These are phyloP conservation scores for Pseudomyrmex flavicornis DNA, from an alignment of 1,140 invertebrate species.

Conservation along the genomic window DNA sequence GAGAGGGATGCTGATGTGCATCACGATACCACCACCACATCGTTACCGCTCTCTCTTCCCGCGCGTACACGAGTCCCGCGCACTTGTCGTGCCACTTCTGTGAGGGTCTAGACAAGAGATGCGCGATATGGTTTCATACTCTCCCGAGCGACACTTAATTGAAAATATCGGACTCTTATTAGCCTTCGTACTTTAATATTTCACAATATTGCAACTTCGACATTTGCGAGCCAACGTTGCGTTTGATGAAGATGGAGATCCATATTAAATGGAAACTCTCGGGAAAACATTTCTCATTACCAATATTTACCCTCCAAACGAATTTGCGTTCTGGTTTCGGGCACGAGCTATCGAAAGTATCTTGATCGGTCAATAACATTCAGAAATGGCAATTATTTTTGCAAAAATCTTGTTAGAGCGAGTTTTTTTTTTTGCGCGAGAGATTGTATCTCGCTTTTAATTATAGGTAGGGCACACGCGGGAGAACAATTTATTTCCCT, in stretches of 20 bases:
- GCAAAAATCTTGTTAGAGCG: background rate
- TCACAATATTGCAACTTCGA: constrained; percentile 13
- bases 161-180: constrained; percentile 50
- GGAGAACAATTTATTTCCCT: background rate
- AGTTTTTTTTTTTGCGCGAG: background rate
- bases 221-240: constrained; percentile 22
- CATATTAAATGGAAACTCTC: background rate
- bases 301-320: background rate
- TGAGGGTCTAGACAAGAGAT: constrained; percentile 14
- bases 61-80: constrained; percentile 2
- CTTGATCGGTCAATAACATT: background rate
- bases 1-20: constrained; percentile 46
- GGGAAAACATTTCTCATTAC: background rate
- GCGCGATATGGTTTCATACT: background rate
- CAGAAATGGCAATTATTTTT: background rate
- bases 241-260: background rate
- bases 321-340: background rate
- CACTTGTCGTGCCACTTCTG: constrained; percentile 11
- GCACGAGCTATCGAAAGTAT: background rate
- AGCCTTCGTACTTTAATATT: constrained; percentile 25
- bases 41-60: background rate
- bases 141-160: constrained; percentile 28
- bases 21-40: constrained; percentile 51
- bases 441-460: background rate
- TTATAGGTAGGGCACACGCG: background rate